These are phyloP conservation scores for Dipodomys stephensi DNA, from an alignment of 2,113 vertebrate species.

Conservation along the genomic window DNA sequence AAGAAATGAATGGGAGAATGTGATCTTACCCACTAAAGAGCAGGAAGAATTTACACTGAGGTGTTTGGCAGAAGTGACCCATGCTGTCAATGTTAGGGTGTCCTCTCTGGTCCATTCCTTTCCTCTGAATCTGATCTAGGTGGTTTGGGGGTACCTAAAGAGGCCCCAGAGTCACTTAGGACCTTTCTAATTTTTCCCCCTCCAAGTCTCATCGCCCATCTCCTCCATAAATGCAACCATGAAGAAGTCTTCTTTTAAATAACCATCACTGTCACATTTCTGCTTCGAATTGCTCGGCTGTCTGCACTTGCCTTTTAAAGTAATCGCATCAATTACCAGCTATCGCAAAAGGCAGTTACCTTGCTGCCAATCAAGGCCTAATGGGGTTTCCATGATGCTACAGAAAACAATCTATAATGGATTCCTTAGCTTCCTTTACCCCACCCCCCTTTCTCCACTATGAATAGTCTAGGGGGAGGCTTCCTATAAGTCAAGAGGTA, in stretches of 20 bases:
- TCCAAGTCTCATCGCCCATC: not conserved
- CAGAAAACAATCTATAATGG: slow-evolving; percentile 52
- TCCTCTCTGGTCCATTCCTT: not conserved
- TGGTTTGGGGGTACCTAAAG: not conserved
- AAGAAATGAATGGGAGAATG: not conserved
- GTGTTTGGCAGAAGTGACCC: not conserved
- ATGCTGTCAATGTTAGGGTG: not conserved
- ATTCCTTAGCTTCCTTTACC: not conserved
- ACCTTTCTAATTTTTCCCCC: not conserved
- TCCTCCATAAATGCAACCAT: not conserved
- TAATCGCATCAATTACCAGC: slow-evolving; percentile 77
- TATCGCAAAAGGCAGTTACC: slow-evolving; percentile 63
- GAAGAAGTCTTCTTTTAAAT: not conserved
- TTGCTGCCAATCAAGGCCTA: slow-evolving; percentile 54
- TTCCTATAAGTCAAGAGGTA: not conserved
- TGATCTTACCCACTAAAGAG: not conserved
- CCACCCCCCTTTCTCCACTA: not conserved
- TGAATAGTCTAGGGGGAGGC: not conserved
- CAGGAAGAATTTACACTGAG: not conserved
- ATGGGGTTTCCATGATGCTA: slow-evolving; percentile 43
- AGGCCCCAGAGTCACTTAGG: not conserved
- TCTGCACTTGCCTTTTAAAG: not conserved
- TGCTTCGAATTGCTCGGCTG: slow-evolving; percentile 13
- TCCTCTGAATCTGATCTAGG: not conserved
- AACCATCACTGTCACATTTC: not conserved